Conservation (phyloP, 1,140 invertebrate genomes). For the Lucilia sericata region DNA sequence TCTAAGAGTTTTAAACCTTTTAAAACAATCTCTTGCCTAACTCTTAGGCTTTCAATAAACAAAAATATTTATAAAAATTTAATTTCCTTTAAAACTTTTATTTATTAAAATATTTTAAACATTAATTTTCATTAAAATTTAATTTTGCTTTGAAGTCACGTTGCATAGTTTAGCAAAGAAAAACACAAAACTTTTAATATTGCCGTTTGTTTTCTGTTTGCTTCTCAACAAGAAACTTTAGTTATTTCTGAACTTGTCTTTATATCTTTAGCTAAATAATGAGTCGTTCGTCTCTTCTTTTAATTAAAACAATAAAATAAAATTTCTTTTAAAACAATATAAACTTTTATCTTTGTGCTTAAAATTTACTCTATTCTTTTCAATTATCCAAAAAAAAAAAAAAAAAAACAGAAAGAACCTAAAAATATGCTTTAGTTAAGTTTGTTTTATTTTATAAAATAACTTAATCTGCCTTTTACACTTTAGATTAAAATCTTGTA, state of each 20-base stretch:
- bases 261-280: not conserved
- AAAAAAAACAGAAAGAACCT: not conserved
- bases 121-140: not conserved
- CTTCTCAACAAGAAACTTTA: no score
- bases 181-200: not conserved
- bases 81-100: not conserved
- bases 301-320: no score
- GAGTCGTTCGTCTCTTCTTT: not conserved
- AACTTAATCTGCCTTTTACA: conserved; percentile 11
- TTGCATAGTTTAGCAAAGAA: not conserved
- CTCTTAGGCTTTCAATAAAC: not conserved
- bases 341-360: not conserved
- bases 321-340: not conserved
- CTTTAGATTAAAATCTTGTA: conserved; percentile 6
- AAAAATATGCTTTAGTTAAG: not conserved
- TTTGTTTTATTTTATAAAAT: not conserved
- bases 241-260: not conserved
- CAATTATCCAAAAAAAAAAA: not conserved
- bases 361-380: not conserved
- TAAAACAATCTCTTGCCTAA: not conserved
- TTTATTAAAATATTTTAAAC: not conserved
- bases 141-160: conserved; percentile 12
- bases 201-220: no score
- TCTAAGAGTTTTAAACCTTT: no score
- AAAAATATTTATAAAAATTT: not conserved